Evolutionary conservation across 2,113 vertebrate genomes (phyloP).

Genomic region (Puma concolor): DNA sequence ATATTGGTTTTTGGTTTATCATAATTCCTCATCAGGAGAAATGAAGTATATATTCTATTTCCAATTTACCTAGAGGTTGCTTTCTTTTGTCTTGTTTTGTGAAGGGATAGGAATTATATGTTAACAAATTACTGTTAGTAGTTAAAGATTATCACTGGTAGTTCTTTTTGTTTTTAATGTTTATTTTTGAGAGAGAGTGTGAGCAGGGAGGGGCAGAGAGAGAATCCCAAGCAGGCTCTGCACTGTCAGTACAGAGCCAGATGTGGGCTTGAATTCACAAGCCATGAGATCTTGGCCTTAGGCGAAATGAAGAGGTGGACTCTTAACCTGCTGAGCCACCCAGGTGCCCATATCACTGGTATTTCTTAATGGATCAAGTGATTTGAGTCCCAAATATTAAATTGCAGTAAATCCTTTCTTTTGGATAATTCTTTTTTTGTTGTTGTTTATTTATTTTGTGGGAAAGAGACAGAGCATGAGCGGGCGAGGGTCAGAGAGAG

Average conservation of each 20-base stretch:
- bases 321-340: too few species aligned
- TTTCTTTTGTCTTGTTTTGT: slow-evolving; percentile 52
- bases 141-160: background rate
- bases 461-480: too few species aligned
- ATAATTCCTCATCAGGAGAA: background rate
- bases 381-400: background rate
- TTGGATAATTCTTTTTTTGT: background rate
- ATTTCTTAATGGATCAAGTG: slow-evolving; percentile 12
- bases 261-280: too few species aligned
- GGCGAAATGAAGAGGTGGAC: too few species aligned
- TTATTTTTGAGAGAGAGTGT: too few species aligned
- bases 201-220: too few species aligned
- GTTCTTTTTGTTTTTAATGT: background rate
- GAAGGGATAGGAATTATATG: background rate
- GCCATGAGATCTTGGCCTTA: too few species aligned
- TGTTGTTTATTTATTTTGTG: too few species aligned
- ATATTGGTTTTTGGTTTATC: background rate
- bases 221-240: too few species aligned
- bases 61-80: background rate
- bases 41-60: slow-evolving; percentile 19
- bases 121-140: background rate
- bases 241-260: too few species aligned
- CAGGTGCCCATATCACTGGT: background rate
- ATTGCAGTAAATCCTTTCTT: background rate
- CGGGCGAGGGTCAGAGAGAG: too few species aligned